Percentiles rank a stretch among this genome's conserved stretches.
Evolutionary conservation across 2,113 vertebrate genomes (phyloP).

Genomic region (Geothlypis trichas): DNA sequence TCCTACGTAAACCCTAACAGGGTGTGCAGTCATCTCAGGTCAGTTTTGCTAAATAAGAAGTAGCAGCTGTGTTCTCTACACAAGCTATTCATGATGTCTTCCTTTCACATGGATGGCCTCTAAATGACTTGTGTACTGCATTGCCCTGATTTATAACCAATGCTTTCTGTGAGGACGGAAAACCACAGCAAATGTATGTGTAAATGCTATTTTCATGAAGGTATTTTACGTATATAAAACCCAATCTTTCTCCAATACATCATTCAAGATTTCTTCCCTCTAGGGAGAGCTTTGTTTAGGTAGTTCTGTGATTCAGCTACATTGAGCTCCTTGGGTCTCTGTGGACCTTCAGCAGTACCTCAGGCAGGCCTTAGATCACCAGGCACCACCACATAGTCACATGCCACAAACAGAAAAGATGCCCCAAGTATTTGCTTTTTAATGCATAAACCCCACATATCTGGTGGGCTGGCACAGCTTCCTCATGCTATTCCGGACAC

Average conservation of each 20-base stretch:
- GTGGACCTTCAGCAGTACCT: not conserved
- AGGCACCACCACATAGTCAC: not conserved
- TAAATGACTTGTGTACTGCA: not conserved
- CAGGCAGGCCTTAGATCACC: not conserved
- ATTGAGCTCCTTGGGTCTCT: not conserved
- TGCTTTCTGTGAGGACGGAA: not conserved
- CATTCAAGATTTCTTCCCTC: not conserved
- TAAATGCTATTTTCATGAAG: not conserved
- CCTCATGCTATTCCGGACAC: not conserved
- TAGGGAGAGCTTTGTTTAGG: not conserved
- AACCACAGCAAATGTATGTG: not conserved
- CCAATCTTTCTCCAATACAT: not conserved
- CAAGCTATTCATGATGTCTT: not conserved
- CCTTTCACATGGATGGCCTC: not conserved
- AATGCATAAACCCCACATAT: not conserved
- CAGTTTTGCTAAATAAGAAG: not conserved
- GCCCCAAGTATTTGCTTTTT: not conserved
- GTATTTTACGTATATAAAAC: not conserved
- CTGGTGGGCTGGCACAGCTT: not conserved
- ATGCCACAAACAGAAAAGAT: not conserved
- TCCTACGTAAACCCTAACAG: not conserved
- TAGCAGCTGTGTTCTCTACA: not conserved
- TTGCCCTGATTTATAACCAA: not conserved
- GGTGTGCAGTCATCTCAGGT: not conserved
- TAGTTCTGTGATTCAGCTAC: not conserved